Evolutionary conservation across 2,797 vertebrate species (phyloP).

Genomic region (Malacoraja senta): DNA sequence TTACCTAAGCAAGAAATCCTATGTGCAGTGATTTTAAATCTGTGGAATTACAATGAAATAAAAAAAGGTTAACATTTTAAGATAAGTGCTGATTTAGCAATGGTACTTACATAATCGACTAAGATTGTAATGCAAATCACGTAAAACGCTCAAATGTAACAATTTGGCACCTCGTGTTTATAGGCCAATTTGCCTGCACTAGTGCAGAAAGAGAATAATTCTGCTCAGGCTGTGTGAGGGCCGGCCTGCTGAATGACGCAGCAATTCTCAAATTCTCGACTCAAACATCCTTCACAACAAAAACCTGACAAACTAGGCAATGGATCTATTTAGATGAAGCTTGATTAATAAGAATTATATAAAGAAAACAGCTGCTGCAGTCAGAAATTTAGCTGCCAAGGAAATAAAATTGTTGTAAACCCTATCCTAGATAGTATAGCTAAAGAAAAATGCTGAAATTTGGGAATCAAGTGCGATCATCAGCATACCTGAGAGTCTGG

Average conservation of each 20-base stretch:
- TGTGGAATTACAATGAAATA: not conserved
- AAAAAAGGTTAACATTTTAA: not conserved
- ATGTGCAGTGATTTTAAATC: not conserved
- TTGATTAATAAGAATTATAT: not conserved
- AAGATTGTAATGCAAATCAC: not conserved
- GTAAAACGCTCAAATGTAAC: not conserved
- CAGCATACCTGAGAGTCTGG: not conserved
- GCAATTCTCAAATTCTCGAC: not conserved
- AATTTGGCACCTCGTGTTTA: not conserved
- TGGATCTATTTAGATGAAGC: not conserved
- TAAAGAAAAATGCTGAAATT: not conserved
- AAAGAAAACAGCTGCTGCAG: not conserved
- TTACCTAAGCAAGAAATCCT: not conserved
- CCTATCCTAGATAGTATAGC: not conserved
- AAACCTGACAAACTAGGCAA: not conserved
- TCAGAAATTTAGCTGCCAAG: not conserved
- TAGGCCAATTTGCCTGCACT: not conserved
- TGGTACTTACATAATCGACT: not conserved
- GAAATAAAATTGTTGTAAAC: not conserved
- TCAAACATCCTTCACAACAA: not conserved
- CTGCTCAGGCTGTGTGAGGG: not conserved
- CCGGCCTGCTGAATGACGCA: not conserved
- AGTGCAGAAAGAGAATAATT: not conserved
- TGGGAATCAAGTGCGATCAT: not conserved
- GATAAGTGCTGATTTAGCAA: not conserved